Evolutionary conservation across 2,797 vertebrate genomes (phyloP), one percentile per base, ranked within the genome.

Genomic region (Coregonus ussuriensis): DNA sequence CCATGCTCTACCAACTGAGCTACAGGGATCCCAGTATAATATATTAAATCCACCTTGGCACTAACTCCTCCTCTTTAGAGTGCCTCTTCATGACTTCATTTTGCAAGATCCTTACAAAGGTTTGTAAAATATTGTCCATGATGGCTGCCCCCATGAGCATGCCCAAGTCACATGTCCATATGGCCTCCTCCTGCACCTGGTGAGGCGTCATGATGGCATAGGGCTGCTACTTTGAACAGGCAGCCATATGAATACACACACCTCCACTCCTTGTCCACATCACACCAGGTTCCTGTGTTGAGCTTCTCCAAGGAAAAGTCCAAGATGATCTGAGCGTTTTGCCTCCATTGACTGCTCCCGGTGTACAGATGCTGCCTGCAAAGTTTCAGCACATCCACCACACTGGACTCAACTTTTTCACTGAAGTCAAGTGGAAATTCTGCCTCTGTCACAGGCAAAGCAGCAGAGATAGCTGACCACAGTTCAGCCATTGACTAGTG

Each of bases 291-390:
- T 0, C 95, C 95, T 0, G 91, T 93, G 91, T 98, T 97, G 77
- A 99, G 95, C 67, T 89, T 95, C 89, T 98, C 98, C 97, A 97
- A 98, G 0, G 96, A 88, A 52, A 94, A 92, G 81, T 98, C 97
- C 9, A 96, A 80, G 69, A 97, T 7, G 4, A 91, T 83, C 89
- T 96, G 94, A 13, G 95, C 92, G 0, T 83, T 79, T 31, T 93
- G 89, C 75, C 82, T 74, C 4, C 86, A 93, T 47, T 63, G 53
- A 9, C 35, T 0, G 1, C 53, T 21, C 0, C 66, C 3, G 3
- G 31, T 15, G 72, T 95, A 96, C 9, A 98, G 86, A 76, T 95
- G 91, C 25, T 41, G 80, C 0, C 92, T 85, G 16, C 87, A 93
- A 7, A 82, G 77, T 56, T 80, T 89, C 51, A 98, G 88, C 56